phyloP scores from a whole-genome alignment of 2,797 vertebrate genomes.

The Catostomus latipinnis region DNA sequence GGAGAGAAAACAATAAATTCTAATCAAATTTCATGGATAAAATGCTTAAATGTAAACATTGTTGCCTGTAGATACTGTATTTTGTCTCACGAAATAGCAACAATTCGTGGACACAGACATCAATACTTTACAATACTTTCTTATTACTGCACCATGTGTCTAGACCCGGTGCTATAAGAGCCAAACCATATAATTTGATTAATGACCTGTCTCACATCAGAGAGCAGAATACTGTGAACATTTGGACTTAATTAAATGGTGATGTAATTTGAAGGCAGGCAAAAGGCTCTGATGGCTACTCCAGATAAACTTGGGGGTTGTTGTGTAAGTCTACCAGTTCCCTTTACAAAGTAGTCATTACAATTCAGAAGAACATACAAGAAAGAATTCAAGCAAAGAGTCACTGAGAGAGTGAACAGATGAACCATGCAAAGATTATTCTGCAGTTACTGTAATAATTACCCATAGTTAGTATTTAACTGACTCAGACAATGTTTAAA shows the following conservation, averaged over 20 bases:
- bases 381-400: not conserved
- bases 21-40: not conserved
- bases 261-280: not conserved
- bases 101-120: not conserved
- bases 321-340: not conserved
- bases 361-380: not conserved
- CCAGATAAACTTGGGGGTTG: not conserved
- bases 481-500: too few species aligned
- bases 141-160: not conserved
- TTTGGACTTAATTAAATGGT: conserved; percentile 1
- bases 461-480: too few species aligned
- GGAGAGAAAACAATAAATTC: conserved; percentile 19
- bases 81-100: not conserved
- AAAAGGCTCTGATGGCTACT: not conserved
- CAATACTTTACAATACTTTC: not conserved
- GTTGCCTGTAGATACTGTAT: not conserved
- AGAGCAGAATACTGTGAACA: not conserved
- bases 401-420: not conserved
- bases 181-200: conserved; percentile 8
- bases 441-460: too few species aligned
- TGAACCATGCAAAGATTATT: not conserved
- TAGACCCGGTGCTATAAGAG: not conserved
- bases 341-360: not conserved
- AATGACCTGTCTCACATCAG: not conserved
- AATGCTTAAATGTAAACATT: not conserved